A percentile compares a stretch with the other conserved stretches of the same genome.
phyloP scores from a whole-genome alignment of 2,888 invertebrate genomes.

The Parnassius orleans region DNA sequence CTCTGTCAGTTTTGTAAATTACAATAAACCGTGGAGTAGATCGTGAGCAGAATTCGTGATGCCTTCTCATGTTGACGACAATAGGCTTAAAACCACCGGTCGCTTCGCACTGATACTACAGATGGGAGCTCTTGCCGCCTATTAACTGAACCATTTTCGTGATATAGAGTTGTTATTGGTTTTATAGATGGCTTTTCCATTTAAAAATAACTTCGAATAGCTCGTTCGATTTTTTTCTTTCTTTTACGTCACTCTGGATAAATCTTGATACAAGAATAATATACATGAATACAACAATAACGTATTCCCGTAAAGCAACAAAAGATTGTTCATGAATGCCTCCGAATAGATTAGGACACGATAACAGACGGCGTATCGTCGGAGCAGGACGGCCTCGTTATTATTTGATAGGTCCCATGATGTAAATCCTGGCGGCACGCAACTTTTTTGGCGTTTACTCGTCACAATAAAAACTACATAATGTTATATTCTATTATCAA shows the following conservation, averaged over 20 bases:
- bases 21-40: slow-evolving; percentile 73
- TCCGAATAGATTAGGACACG: slow-evolving; percentile 60
- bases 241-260: slow-evolving; percentile 1
- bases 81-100: slow-evolving; percentile 60
- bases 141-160: slow-evolving; percentile 56
- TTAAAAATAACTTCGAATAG: slow-evolving; percentile 22
- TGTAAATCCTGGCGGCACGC: slow-evolving; percentile 74
- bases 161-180: slow-evolving; percentile 39
- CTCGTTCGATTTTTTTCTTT: slow-evolving; percentile 2
- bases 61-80: slow-evolving; percentile 59
- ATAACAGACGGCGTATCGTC: slow-evolving; percentile 59
- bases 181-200: slow-evolving; percentile 32
- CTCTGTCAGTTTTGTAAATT: slow-evolving; percentile 76
- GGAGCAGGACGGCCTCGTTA: slow-evolving; percentile 69
- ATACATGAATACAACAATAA: slow-evolving; percentile 45
- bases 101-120: slow-evolving; percentile 48
- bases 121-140: slow-evolving; percentile 53
- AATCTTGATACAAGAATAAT: not conserved
- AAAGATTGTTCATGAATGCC: slow-evolving; percentile 64
- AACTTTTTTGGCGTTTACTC: slow-evolving; percentile 73
- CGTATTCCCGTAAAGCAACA: slow-evolving; percentile 64
- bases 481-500: slow-evolving; percentile 60
- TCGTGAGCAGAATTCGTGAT: slow-evolving; percentile 73
- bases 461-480: slow-evolving; percentile 72
- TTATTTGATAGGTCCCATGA: slow-evolving; percentile 76